phyloP scores from a whole-genome alignment of 2,888 invertebrate genomes.

The Prenolepis imparis region DNA sequence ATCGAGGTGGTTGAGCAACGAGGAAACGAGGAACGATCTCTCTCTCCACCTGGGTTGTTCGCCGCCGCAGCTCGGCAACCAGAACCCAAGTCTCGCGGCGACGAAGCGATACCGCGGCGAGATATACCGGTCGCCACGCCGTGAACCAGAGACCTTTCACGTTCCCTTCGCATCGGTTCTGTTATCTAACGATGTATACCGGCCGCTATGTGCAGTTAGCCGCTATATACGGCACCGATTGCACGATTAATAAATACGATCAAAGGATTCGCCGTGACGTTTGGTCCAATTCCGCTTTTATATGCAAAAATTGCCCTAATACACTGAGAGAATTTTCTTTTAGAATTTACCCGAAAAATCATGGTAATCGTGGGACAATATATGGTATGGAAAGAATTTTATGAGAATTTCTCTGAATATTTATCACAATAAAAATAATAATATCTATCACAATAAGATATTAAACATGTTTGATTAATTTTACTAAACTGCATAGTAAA shows the following conservation, averaged over 20 bases:
- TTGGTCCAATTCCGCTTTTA: not conserved
- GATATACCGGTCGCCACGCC: slow-evolving; percentile 55
- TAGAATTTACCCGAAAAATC: too few species aligned
- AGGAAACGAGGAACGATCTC: slow-evolving; percentile 42
- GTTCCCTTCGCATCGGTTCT: slow-evolving; percentile 45
- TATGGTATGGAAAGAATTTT: too few species aligned
- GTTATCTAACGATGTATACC: slow-evolving; percentile 46
- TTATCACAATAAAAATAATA: too few species aligned
- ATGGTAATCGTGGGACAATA: too few species aligned
- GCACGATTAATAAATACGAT: not conserved
- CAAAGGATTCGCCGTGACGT: slow-evolving; percentile 15
- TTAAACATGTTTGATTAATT: too few species aligned
- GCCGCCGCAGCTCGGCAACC: slow-evolving; percentile 45
- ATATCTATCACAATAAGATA: too few species aligned
- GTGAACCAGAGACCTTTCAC: slow-evolving; percentile 57
- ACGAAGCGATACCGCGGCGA: slow-evolving; percentile 46
- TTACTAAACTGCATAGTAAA: too few species aligned
- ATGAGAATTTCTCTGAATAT: too few species aligned
- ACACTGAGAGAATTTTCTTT: too few species aligned
- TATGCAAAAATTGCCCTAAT: not conserved
- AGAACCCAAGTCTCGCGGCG: slow-evolving; percentile 41
- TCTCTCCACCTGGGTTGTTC: slow-evolving; percentile 39
- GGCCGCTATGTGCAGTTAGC: slow-evolving; percentile 18
- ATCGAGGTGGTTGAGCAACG: slow-evolving; percentile 48
- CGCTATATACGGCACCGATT: not conserved